Evolutionary conservation across 2,797 vertebrate species (phyloP).

Genomic region (Cirrhinus molitorella): DNA sequence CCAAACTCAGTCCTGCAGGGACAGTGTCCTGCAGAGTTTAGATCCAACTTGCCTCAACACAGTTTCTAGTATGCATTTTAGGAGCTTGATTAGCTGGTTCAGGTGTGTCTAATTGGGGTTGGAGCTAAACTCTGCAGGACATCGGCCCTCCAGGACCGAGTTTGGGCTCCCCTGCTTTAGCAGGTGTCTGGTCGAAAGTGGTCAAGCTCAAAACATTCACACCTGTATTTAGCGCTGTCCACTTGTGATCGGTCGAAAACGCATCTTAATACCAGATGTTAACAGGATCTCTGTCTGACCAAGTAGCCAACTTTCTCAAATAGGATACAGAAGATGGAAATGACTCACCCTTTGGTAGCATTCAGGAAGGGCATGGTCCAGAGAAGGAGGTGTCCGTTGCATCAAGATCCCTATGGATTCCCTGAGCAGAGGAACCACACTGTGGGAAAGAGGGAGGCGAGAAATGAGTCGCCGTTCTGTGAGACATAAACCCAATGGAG

Average conservation of each 20-base stretch:
- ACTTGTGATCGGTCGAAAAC: background rate
- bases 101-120: too few species aligned
- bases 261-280: background rate
- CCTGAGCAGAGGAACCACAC: slow-evolving; percentile 93
- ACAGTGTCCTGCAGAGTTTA: too few species aligned
- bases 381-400: slow-evolving; percentile 91
- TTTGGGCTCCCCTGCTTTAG: too few species aligned
- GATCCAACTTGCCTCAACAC: too few species aligned
- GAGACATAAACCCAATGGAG: background rate
- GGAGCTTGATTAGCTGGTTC: too few species aligned
- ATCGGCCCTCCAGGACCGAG: too few species aligned
- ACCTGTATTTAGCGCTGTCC: background rate
- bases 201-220: background rate
- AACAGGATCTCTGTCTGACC: background rate
- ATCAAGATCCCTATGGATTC: slow-evolving; percentile 97
- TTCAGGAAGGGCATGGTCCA: slow-evolving; percentile 90
- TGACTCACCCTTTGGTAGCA: slow-evolving; percentile 89
- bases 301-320: background rate
- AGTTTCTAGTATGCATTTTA: too few species aligned
- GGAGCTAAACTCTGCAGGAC: too few species aligned
- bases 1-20: too few species aligned
- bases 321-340: background rate
- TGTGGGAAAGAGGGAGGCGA: slow-evolving; percentile 66
- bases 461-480: slow-evolving; percentile 13
- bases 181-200: background rate